Evolutionary conservation across 2,113 vertebrate species (phyloP), one percentile per base, ranked within the genome.

Genomic region (Xiphophorus couchianus): DNA sequence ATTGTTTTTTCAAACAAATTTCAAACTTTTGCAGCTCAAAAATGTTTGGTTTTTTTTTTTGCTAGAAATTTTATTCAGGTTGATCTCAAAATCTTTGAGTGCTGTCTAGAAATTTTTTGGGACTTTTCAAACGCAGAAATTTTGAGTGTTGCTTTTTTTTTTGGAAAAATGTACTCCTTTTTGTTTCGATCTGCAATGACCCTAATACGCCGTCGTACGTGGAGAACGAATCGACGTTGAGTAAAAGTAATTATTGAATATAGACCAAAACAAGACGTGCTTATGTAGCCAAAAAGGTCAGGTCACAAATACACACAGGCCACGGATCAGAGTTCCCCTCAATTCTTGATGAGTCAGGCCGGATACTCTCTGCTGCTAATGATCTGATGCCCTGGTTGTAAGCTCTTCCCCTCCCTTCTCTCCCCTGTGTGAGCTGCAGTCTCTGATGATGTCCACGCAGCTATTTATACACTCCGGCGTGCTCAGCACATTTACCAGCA

Each of bases 401-500:
- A 83, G 82, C 81, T 61, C 69, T 72, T 66, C 78, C 67, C 61
- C 76, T 76, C 68, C 74, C 70, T 66, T 61, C 54, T 66, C 35
- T 61, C 73, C 78, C 73, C 63, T 35, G 31, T 48, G 63, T 66
- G 81, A 91, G 70, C 73, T 63, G 60, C 75, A 81, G 81, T 64
- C 85, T 88, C 87, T 83, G 80, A 90, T 85, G 83, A 90, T 86
- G 86, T 73, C 88, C 80, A 64, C 54, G 67, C 80, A 42, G 78
- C 91, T 92, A 91, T 94, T 93, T 92, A 89, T 92, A 91, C 84
- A 84, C 87, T 71, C 63, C 78, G 85, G 81, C 37, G 61, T 27
- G 78, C 89, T 92, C 92, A 93, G 88, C 89, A 93, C 85, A 91
- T 93, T 92, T 80, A 77, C 71, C 60, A 69, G 73, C 27, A 71